Evolutionary conservation across 2,888 invertebrate genomes (phyloP).

Genomic region (Isoperla grammatica): DNA sequence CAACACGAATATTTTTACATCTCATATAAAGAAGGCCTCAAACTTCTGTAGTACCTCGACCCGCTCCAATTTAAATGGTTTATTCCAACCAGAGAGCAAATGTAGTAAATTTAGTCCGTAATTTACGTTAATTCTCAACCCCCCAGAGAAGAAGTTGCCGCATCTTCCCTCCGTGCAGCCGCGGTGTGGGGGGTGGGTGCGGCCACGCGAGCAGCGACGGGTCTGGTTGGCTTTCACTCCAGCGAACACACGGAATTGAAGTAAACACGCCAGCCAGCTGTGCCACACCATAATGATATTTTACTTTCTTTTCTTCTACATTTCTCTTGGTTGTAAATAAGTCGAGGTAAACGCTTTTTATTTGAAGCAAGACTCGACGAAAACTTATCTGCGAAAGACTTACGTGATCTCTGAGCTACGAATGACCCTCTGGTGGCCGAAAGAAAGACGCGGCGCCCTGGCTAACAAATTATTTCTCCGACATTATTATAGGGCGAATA

Average conservation of each 20-base stretch:
- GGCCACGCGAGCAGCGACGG: conserved; percentile 1
- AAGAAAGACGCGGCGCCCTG: too few species aligned
- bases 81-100: background rate
- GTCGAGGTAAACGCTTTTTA: background rate
- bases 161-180: conserved; percentile 3
- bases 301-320: too few species aligned
- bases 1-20: conserved; percentile 1
- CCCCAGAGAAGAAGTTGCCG: background rate
- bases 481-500: conserved; percentile 9
- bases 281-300: too few species aligned
- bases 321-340: background rate
- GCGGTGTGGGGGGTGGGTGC: background rate
- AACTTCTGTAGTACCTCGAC: background rate
- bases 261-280: too few species aligned
- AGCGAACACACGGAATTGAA: too few species aligned
- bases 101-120: background rate
- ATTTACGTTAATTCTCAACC: conserved; percentile 8
- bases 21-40: background rate
- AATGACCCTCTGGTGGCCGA: too few species aligned
- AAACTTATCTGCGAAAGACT: too few species aligned
- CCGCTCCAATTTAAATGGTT: conserved; percentile 6
- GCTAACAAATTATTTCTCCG: conserved; percentile 9
- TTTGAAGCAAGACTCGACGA: background rate
- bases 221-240: background rate
- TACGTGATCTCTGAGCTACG: too few species aligned